Base-by-base conservation (phyloP, 2,888 invertebrate species). In the Hydroisotoma schaefferi region DNA sequence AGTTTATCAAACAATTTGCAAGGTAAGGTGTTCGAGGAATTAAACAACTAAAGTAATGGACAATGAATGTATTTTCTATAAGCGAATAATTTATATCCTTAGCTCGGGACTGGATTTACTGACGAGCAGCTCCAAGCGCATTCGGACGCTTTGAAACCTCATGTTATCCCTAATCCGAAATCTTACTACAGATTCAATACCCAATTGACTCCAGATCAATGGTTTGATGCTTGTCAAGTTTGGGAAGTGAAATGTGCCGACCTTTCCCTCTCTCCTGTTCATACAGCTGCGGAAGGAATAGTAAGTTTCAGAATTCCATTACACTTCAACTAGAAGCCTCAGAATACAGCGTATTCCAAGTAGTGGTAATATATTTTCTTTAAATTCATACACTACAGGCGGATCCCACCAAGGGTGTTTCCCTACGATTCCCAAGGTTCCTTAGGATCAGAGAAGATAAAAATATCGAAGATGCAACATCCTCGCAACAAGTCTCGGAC, bases 221-320 rank as follows among this genome's bases (percentile, higher is more conserved):
- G 95, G 94, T 87, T 95, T 76, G 85, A 85, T 68, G 83, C 93
- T 2, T 84, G 84, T 18, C 83, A 87, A 77, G 94, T 99, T 59
- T 95, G 94, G 94, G 97, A 97, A 81, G 85, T 97, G 57, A 94
- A 95, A 76, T 94, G 94, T 77, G 98, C 98, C 0, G 98, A 99
- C 82, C 82, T 99, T 59, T 97, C 97, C 5, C 83, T 99, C 49
- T 98, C 97, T 29, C 97, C 99, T 18, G 86, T 88, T 52, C 94
- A 99, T 78, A 84, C 83, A 75, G 98, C 98, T 51, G 98, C 88
- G 0, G 77, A 84, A 47, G 92, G 91, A 52, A 85, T 91, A 74
- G 89, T 87, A 76, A 79, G 83, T 77, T 33, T 33, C 37, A 33
- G 15, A 33, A 33, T 33, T 33, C 37, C 10, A 12, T 10, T 15